These are phyloP conservation scores for Actinemys pallida DNA, from an alignment of 2,113 vertebrate species.

Conservation along the genomic window DNA sequence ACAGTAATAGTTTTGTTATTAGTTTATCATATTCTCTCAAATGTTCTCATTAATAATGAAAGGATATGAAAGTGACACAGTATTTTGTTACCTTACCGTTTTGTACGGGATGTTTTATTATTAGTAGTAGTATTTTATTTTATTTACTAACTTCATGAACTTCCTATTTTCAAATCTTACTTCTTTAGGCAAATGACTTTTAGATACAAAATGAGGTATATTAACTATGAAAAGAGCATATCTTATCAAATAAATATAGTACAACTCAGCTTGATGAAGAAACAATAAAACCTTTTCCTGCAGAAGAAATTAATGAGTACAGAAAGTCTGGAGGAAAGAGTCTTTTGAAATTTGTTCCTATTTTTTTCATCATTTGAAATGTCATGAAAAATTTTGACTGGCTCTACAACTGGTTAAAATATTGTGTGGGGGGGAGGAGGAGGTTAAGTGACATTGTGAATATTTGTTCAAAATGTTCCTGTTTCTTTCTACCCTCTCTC, in stretches of 20 bases:
- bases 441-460: not conserved
- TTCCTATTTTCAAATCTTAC: not conserved
- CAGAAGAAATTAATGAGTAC: not conserved
- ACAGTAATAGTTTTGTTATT: not conserved
- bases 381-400: not conserved
- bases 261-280: not conserved
- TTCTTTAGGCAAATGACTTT: not conserved
- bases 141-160: not conserved
- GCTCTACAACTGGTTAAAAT: not conserved
- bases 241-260: not conserved
- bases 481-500: not conserved
- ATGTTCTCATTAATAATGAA: not conserved
- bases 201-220: not conserved
- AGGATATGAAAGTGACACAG: fast-evolving
- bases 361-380: not conserved
- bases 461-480: not conserved
- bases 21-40: fast-evolving
- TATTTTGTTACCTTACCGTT: not conserved
- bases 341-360: not conserved
- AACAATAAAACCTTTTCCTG: not conserved
- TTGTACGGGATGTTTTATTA: not conserved
- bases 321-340: not conserved
- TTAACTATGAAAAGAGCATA: not conserved
- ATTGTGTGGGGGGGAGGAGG: not conserved
- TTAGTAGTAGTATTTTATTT: not conserved